phyloP scores from a whole-genome alignment of 2,797 vertebrate genomes.

The Pantherophis vulpinus region DNA sequence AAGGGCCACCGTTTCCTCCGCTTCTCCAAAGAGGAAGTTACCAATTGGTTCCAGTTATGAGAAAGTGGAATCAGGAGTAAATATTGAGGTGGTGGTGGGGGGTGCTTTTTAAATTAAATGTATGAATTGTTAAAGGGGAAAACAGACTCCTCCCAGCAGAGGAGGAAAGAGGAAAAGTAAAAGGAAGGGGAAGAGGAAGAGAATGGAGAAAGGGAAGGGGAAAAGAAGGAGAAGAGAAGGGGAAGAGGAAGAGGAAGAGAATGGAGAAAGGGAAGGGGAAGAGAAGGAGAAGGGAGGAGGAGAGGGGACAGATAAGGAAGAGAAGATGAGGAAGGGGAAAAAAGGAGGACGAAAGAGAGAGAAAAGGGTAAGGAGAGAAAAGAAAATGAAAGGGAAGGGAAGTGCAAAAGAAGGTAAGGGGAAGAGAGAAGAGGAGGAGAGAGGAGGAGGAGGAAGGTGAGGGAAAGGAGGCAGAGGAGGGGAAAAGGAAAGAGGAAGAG shows the following conservation, averaged over 20 bases:
- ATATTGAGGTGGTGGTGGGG: not conserved
- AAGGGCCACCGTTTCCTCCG: not conserved
- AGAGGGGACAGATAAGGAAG: too few relatives aligned
- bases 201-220: too few relatives aligned
- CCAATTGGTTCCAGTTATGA: not conserved
- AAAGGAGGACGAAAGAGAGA: too few relatives aligned
- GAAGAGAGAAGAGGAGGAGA: not conserved
- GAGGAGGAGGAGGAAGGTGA: too few relatives aligned
- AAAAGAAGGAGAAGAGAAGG: not conserved
- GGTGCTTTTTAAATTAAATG: not conserved
- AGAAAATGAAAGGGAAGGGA: too few relatives aligned
- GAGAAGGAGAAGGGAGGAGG: not conserved
- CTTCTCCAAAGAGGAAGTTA: not conserved
- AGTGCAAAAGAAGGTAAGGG: not conserved
- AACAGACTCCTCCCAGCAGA: not conserved
- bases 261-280: too few relatives aligned
- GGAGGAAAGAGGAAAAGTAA: not conserved
- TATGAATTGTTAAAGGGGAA: not conserved
- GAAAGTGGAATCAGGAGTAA: not conserved
- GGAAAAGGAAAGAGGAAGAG: too few relatives aligned
- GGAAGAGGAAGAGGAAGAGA: not conserved
- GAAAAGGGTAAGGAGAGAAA: too few relatives aligned
- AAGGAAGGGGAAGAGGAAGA: not conserved
- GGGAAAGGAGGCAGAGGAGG: too few relatives aligned
- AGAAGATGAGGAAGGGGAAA: not conserved